phyloP scores from a whole-genome alignment of 2,797 vertebrate species.

The Sandelia bainsii region DNA sequence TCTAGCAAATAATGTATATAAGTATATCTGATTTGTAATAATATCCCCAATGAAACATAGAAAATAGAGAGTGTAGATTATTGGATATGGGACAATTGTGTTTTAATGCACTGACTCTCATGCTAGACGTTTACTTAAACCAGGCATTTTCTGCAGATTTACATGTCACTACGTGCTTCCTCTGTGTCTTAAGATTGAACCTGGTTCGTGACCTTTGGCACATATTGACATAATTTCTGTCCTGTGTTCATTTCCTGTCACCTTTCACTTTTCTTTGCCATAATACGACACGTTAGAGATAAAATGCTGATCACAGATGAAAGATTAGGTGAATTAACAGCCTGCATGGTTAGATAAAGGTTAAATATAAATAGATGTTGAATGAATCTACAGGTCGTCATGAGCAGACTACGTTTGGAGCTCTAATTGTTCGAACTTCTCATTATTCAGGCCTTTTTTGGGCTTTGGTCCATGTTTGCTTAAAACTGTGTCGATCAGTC shows the following conservation, averaged over 20 bases:
- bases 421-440: no score
- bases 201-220: conserved; percentile 9
- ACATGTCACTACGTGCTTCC: not conserved
- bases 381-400: not conserved
- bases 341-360: conserved; percentile 4
- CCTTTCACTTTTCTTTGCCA: conserved; percentile 25
- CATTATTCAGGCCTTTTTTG: no score
- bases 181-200: not conserved
- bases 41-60: no score
- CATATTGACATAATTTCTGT: not conserved
- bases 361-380: not conserved
- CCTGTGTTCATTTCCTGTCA: conserved; percentile 5
- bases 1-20: no score
- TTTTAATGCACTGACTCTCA: no score
- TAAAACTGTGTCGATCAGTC: no score
- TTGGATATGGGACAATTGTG: no score
- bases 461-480: no score
- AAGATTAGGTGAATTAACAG: conserved; percentile 5
- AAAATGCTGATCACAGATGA: not conserved
- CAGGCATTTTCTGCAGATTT: not conserved
- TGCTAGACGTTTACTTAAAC: no score
- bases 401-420: no score
- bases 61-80: no score
- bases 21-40: no score
- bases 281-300: not conserved